A percentile compares a stretch with the other conserved stretches of the same genome.
phyloP scores from a whole-genome alignment of 2,113 vertebrate genomes.

The Sebastes fasciatus region DNA sequence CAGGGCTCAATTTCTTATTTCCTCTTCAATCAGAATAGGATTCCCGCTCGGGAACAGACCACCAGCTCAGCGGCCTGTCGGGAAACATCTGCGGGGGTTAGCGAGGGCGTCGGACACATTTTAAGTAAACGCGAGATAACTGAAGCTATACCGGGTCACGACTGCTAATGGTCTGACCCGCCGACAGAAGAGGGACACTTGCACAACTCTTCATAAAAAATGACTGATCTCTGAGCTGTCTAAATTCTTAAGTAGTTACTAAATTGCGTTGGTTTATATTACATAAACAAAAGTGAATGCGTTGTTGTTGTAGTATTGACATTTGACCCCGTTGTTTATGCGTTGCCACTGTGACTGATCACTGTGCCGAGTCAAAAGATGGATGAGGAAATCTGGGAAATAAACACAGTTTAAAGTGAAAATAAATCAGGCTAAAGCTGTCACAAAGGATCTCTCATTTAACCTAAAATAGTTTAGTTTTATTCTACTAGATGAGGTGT shows the following conservation, averaged over 20 bases:
- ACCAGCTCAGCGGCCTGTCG: slow-evolving; percentile 15
- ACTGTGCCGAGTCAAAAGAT: background rate
- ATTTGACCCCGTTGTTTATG: background rate
- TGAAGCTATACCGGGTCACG: background rate
- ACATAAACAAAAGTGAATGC: slow-evolving; percentile 3
- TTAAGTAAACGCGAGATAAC: slow-evolving; percentile 19
- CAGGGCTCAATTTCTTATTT: slow-evolving; percentile 47
- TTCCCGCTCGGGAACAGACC: slow-evolving; percentile 25
- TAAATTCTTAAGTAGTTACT: background rate
- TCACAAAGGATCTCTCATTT: background rate
- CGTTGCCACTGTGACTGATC: background rate
- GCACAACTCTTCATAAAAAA: background rate
- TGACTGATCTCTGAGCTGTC: background rate
- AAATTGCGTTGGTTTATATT: background rate
- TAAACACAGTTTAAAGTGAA: slow-evolving; percentile 1
- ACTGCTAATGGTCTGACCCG: background rate
- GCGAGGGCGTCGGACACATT: slow-evolving; percentile 19
- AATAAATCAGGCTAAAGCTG: background rate
- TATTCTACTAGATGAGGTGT: background rate
- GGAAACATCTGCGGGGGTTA: slow-evolving; percentile 55
- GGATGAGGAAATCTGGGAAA: background rate
- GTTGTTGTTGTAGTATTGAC: slow-evolving; percentile 1
- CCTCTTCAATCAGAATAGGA: slow-evolving; percentile 41
- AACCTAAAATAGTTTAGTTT: background rate
- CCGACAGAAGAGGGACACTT: background rate